Percentiles rank a stretch among this genome's conserved stretches.
These are phyloP conservation scores for Gerris buenoi DNA, from an alignment of 1,140 invertebrate genomes.

Conservation along the genomic window DNA sequence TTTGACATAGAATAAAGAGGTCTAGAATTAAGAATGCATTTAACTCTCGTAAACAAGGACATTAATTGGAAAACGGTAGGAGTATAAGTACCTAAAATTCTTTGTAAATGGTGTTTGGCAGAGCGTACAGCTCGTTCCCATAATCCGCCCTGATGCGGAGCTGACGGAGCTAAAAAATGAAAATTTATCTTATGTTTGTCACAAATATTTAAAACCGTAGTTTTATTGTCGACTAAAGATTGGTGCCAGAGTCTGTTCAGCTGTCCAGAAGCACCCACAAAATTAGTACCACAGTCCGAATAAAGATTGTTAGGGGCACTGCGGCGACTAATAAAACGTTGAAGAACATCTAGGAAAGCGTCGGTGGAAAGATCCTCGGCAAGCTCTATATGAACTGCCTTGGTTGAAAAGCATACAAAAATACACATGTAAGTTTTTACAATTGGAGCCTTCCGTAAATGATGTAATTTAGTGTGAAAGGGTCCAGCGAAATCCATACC, in stretches of 20 bases:
- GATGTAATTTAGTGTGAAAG: slow-evolving; percentile 9
- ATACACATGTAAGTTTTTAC: slow-evolving; percentile 15
- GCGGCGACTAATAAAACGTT: slow-evolving; percentile 29
- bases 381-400: slow-evolving; percentile 24
- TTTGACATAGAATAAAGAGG: slow-evolving; percentile 14
- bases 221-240: neutral
- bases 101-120: slow-evolving; percentile 27
- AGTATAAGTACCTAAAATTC: slow-evolving; percentile 16
- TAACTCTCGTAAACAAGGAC: slow-evolving; percentile 17
- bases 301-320: slow-evolving; percentile 26
- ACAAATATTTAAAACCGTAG: neutral
- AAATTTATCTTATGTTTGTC: slow-evolving; percentile 18
- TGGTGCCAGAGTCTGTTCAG: slow-evolving; percentile 4
- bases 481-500: slow-evolving; percentile 21
- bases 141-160: slow-evolving; percentile 31
- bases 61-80: slow-evolving; percentile 19
- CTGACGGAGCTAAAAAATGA: slow-evolving; percentile 31
- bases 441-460: neutral
- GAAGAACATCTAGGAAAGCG: slow-evolving; percentile 28
- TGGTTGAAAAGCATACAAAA: slow-evolving; percentile 23
- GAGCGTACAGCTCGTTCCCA: slow-evolving; percentile 30
- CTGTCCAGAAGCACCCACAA: slow-evolving; percentile 21
- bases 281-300: slow-evolving; percentile 30
- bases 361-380: slow-evolving; percentile 27
- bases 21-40: slow-evolving; percentile 21